Base-by-base conservation (phyloP, 2,797 vertebrate genomes). In the Myotis vivesi region DNA sequence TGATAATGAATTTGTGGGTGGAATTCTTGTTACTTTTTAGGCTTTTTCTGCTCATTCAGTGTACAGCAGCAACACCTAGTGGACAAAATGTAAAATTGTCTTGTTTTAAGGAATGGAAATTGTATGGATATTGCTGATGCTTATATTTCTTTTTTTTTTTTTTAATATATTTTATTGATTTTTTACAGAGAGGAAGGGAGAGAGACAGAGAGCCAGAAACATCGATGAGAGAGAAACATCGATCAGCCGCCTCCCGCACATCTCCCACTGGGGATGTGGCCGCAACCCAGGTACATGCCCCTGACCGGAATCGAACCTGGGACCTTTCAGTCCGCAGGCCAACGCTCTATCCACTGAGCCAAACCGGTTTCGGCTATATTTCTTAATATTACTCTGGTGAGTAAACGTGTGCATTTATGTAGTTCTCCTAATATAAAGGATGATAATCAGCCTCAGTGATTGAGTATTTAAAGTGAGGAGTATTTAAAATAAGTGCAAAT, bases 51-150 rank as follows among this genome's bases (percentile, higher is more conserved):
- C 0, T 89, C 4, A 96, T 98, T 97, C 88, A 0, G 16, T 6
- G 41, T 96, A 20, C 96, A 92, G 94, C 97, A 98, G 98, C 97
- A 95, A 64, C 98, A 87, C 96, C 98, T 98, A 96, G 98, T 92
- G 98, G 98, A 80, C 15, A 66, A 89, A 79, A 6, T 33, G 19
- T 75, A 17, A 38, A 38, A 38, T 38, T 38, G 38, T 19, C 59
- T 66, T 66, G 12, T 66, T 23, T 33, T 55, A 36, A 92, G 16
- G 6, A 51, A 79, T 17, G 20, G 25, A 66, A 55, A 22, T 25
- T 71, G n/a, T 38, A 23, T 41, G 25, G 33, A 13, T 49, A 38
- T 36, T 86, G 30, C n/a, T 66, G 23, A 28, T 49, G 17, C 76
- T 30, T 76, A 15, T 75, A 44, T 64, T 53, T 59, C 15, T 92